Conservation (phyloP, 2,797 vertebrate species). For the Galagoides demidoff region DNA sequence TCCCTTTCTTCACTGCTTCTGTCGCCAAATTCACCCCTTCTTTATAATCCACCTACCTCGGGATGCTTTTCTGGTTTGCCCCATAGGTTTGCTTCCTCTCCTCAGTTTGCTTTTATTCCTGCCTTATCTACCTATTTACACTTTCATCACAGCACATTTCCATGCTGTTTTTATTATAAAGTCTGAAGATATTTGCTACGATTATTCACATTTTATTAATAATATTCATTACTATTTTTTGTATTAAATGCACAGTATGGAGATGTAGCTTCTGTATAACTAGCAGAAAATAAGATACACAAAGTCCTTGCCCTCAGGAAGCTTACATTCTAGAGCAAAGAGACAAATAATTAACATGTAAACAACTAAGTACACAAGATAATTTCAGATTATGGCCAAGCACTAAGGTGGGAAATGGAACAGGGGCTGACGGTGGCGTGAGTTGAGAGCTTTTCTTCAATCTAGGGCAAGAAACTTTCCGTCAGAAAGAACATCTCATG, state of each 20-base stretch:
- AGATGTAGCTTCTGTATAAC: not conserved
- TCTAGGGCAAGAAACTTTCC: not conserved
- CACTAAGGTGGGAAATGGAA: not conserved
- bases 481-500: not conserved
- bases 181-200: not conserved
- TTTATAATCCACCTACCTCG: not conserved
- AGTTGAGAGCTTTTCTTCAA: not conserved
- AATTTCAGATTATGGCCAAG: not conserved
- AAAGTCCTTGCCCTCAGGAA: not conserved
- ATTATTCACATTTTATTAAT: not conserved
- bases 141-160: not conserved
- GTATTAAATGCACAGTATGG: not conserved
- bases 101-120: not conserved
- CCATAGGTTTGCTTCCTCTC: not conserved
- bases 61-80: not conserved
- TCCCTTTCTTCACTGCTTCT: not conserved
- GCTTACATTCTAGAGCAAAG: not conserved
- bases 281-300: not conserved
- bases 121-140: not conserved
- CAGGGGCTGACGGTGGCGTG: fast-evolving
- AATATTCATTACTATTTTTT: not conserved
- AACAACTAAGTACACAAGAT: not conserved
- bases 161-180: not conserved
- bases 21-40: not conserved
- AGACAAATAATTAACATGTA: not conserved